Base-by-base conservation (phyloP, 2,797 vertebrate species). In the Protosalanx chinensis region DNA sequence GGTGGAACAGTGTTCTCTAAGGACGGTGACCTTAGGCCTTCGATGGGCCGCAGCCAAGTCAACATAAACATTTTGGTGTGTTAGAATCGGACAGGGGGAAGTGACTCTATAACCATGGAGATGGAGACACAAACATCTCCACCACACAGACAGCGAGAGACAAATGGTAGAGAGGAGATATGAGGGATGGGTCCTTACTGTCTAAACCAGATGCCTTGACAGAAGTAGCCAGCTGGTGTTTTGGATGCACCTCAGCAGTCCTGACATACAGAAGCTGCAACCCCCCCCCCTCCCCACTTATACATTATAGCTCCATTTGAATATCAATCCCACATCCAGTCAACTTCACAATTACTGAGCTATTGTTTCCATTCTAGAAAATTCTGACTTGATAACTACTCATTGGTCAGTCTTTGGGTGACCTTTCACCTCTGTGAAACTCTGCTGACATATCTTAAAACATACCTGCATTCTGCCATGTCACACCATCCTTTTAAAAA, bases 71-170 rank as follows among this genome's bases (percentile, higher is more conserved):
- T 64, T 64, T 20, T 64, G 64, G 20, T 65, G 23, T 12, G 41
- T 46, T 46, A 12, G 41, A 46, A 46, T 46, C 41, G 3, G 37
- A 53, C 65, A 68, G n/a, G n/a, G 23, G 53, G 78, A 73, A 13
- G 57, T 51, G 72, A 64, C 51, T 56, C 51, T n/a, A 79, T 83
- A 79, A 85, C 51, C 84, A 81, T 82, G 85, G 86, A 75, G 85
- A 89, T 65, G 73, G 72, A 78, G 82, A 85, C 76, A 86, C 78
- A 84, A 87, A 86, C 75, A 84, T 79, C 77, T 68, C 68, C 68
- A 61, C 74, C 68, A 69, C 35, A 2, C 29, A 46, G 41, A 46
- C 8, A 46, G 10, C 10, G 41, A 41, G 6, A 46, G 41, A 46
- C 10, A 46, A 46, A 12, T 13, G 63, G 1, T 58, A 59, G 30